Conservation (phyloP, 2,797 vertebrate species). For the Myoxocephalus aenaeus region DNA sequence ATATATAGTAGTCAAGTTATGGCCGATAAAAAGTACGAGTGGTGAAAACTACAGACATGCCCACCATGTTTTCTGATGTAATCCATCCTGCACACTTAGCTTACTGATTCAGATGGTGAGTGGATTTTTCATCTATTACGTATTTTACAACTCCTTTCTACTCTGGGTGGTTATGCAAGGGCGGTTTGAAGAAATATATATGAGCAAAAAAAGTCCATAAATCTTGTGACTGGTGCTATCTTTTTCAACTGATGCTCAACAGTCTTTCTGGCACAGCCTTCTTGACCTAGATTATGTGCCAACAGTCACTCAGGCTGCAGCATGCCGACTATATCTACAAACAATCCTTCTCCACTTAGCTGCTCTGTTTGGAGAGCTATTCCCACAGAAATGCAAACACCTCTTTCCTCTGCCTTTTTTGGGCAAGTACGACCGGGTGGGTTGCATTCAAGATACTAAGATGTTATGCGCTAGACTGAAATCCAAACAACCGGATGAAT, state of each 20-base stretch:
- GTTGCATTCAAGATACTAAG: slow-evolving; percentile 30
- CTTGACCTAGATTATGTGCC: slow-evolving; percentile 76
- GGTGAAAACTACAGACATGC: slow-evolving; percentile 21
- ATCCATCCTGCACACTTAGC: slow-evolving; percentile 42
- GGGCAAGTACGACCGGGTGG: slow-evolving; percentile 38
- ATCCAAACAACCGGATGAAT: slow-evolving; percentile 69
- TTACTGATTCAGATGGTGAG: slow-evolving; percentile 7
- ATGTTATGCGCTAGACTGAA: slow-evolving; percentile 30
- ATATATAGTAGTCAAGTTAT: neutral
- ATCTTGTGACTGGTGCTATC: slow-evolving; percentile 32
- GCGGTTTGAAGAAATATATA: slow-evolving; percentile 28
- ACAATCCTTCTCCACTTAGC: slow-evolving; percentile 68
- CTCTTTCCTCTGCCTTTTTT: slow-evolving; percentile 59
- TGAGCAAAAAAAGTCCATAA: slow-evolving; percentile 13
- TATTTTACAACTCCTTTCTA: slow-evolving; percentile 18
- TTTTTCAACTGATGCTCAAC: slow-evolving; percentile 37
- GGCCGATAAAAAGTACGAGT: slow-evolving; percentile 7
- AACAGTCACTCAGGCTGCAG: slow-evolving; percentile 68
- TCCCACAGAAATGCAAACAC: slow-evolving; percentile 78
- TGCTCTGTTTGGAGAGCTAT: slow-evolving; percentile 69
- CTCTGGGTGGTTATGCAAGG: slow-evolving; percentile 3
- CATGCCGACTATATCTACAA: slow-evolving; percentile 74
- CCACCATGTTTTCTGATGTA: slow-evolving; percentile 37
- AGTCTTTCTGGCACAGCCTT: slow-evolving; percentile 54
- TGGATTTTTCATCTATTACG: slow-evolving; percentile 14